Evolutionary conservation across 92 coral and sea anemone species (phyloP).

Genomic region (Porites cylindrica): DNA sequence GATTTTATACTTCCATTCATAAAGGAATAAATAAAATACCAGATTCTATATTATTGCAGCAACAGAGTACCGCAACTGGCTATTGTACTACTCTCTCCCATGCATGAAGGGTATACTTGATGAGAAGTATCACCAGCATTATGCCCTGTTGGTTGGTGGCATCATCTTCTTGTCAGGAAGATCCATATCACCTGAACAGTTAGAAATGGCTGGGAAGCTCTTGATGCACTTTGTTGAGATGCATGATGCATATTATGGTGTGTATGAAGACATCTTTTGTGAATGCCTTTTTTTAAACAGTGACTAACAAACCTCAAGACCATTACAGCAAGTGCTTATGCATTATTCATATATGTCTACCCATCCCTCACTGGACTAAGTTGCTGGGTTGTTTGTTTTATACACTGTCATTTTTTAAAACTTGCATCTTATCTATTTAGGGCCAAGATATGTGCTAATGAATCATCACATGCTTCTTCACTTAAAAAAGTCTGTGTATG

Average conservation of each 20-base stretch:
- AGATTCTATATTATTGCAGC: slow-evolving; percentile 13
- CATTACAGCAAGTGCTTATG: too few species aligned
- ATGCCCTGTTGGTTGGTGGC: slow-evolving; percentile 61
- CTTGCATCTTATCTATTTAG: not conserved
- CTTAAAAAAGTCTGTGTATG: slow-evolving; percentile 53
- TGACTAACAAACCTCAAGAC: too few species aligned
- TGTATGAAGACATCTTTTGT: not conserved
- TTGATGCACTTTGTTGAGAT: slow-evolving; percentile 60
- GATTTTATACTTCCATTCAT: too few species aligned
- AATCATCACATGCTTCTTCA: slow-evolving; percentile 74
- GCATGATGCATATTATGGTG: slow-evolving; percentile 66
- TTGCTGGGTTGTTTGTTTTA: not conserved
- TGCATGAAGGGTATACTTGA: slow-evolving; percentile 63
- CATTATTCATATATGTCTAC: not conserved
- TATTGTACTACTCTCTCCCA: slow-evolving; percentile 59
- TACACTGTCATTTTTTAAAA: not conserved
- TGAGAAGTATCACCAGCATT: slow-evolving; percentile 59
- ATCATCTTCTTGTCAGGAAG: slow-evolving; percentile 35
- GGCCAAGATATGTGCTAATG: slow-evolving; percentile 66
- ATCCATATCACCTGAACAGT: slow-evolving; percentile 42
- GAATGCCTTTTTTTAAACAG: too few species aligned
- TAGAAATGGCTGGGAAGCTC: slow-evolving; percentile 30
- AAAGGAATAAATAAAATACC: not conserved
- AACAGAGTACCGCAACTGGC: slow-evolving; percentile 66
- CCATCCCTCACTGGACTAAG: not conserved